phyloP scores from a whole-genome alignment of 2,113 vertebrate species.

The Phaethon lepturus region DNA sequence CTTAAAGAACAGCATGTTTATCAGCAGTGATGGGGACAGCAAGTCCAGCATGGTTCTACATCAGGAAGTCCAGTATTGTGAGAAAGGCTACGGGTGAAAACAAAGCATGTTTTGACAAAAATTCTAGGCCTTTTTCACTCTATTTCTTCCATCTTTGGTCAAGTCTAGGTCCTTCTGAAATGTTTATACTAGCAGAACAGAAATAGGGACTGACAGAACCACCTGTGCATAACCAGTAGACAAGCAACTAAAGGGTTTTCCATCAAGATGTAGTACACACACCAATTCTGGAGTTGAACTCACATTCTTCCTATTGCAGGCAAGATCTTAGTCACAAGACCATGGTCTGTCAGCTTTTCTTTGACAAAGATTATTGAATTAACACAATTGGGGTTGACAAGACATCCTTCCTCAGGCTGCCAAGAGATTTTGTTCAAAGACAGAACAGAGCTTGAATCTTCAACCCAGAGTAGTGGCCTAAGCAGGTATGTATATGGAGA shows the following conservation, averaged over 20 bases:
- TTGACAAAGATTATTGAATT: neutral
- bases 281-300: neutral
- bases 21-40: neutral
- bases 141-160: neutral
- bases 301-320: neutral
- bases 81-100: neutral
- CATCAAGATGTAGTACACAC: fast-evolving
- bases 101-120: neutral
- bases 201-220: neutral
- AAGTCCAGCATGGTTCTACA: neutral
- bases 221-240: neutral
- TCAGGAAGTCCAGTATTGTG: neutral
- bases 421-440: neutral
- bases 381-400: neutral
- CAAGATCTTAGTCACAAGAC: neutral
- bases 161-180: neutral
- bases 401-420: neutral
- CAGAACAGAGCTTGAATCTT: neutral
- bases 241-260: neutral
- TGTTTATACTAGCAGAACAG: neutral
- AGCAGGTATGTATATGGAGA: neutral
- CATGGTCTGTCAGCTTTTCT: neutral
- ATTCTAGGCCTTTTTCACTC: neutral
- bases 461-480: neutral
- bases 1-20: neutral